These are phyloP conservation scores for Crocidura indochinensis DNA, from an alignment of 2,797 vertebrate species.

Conservation along the genomic window DNA sequence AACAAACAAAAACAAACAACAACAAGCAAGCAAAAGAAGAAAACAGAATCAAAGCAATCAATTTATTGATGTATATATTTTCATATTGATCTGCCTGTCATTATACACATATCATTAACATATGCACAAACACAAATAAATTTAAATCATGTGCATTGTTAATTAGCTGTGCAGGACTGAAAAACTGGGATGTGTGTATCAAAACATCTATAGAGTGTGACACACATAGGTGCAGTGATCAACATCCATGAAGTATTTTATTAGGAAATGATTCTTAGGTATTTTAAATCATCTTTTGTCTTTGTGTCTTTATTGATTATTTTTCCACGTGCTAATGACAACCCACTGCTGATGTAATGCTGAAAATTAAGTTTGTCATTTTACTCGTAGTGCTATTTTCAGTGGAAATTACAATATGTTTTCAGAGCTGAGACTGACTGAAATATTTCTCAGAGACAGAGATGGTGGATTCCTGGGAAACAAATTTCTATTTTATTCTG, in stretches of 20 bases:
- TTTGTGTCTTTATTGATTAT: background rate
- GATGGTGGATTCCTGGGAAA: background rate
- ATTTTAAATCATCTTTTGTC: constrained; percentile 5
- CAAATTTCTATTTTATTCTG: background rate
- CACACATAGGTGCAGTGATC: background rate
- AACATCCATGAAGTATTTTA: constrained; percentile 30
- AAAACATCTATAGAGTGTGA: constrained; percentile 47
- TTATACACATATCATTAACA: background rate
- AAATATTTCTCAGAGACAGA: background rate
- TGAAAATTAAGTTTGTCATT: constrained; percentile 5
- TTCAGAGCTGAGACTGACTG: background rate
- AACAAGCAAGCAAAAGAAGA: no score
- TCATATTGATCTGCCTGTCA: background rate
- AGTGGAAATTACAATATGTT: background rate
- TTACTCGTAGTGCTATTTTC: constrained; percentile 57
- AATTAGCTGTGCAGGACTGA: constrained; percentile 12
- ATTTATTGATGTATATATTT: constrained; percentile 9
- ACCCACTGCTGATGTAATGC: background rate
- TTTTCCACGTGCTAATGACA: background rate
- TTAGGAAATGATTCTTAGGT: background rate
- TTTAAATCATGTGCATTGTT: background rate
- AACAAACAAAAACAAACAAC: no score
- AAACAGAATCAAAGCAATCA: constrained; percentile 32
- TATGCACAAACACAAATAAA: background rate
- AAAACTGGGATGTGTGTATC: constrained; percentile 2